A percentile compares a stretch with the other conserved stretches of the same genome.
phyloP scores from a whole-genome alignment of 1,140 invertebrate genomes.

The Leptinotarsa defecta region DNA sequence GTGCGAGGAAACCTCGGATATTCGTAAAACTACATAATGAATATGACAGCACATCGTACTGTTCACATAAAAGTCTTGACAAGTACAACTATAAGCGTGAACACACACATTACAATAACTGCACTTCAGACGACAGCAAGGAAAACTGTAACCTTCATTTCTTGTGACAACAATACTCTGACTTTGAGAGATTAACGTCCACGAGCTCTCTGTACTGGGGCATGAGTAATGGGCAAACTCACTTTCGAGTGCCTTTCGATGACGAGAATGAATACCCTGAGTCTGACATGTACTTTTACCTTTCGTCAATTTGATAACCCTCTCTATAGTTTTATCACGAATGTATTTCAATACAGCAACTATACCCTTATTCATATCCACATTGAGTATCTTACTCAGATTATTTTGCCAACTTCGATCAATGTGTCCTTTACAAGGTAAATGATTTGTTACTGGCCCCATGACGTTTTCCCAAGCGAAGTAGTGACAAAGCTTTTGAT shows the following conservation, averaged over 20 bases:
- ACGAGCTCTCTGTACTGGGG: not conserved
- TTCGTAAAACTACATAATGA: conserved; percentile 17
- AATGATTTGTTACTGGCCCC: conserved; percentile 14
- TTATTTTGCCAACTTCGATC: conserved; percentile 37
- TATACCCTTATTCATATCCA: conserved; percentile 32
- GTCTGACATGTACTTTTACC: conserved; percentile 12
- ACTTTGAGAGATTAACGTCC: not conserved
- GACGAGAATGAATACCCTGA: not conserved
- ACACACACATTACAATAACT: conserved; percentile 21
- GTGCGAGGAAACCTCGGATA: not conserved
- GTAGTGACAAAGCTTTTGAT: conserved; percentile 30
- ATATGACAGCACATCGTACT: conserved; percentile 25
- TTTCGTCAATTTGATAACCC: conserved; percentile 26
- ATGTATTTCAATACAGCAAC: conserved; percentile 30
- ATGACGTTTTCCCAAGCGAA: conserved; percentile 38
- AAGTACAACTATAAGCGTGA: conserved; percentile 16
- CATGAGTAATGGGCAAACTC: not conserved
- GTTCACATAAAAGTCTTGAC: conserved; percentile 12
- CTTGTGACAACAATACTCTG: not conserved
- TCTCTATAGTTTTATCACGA: conserved; percentile 34
- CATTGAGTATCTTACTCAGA: conserved; percentile 35
- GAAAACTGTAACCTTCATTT: not conserved
- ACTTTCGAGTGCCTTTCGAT: not conserved
- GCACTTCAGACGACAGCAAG: conserved; percentile 18
- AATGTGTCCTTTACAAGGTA: conserved; percentile 37